phyloP scores from a whole-genome alignment of 1,140 invertebrate species.

The Odontomachus brunneus region DNA sequence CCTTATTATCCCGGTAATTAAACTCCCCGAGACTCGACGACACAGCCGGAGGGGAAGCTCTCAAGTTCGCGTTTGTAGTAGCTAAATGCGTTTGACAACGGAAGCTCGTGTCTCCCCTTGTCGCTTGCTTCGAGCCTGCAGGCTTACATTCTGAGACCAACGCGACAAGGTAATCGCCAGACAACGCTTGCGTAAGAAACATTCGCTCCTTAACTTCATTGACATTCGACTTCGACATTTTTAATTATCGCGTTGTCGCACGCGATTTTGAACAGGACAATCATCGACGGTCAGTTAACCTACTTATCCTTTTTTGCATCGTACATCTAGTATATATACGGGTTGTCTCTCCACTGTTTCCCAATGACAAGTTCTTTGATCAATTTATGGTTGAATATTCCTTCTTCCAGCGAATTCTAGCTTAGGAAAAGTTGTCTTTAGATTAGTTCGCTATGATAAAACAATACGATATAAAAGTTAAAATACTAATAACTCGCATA shows the following conservation, averaged over 20 bases:
- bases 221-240: not conserved
- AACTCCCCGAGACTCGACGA: constrained; percentile 81
- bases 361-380: too few relatives aligned
- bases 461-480: too few relatives aligned
- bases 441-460: too few relatives aligned
- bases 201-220: constrained; percentile 42
- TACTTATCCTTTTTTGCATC: too few relatives aligned
- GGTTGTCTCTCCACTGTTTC: too few relatives aligned
- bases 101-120: constrained; percentile 81
- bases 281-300: too few relatives aligned
- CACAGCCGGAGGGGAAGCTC: constrained; percentile 77
- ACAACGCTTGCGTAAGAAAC: constrained; percentile 34
- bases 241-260: not conserved
- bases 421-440: too few relatives aligned
- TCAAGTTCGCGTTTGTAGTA: constrained; percentile 84
- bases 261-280: too few relatives aligned
- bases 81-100: constrained; percentile 86
- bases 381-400: too few relatives aligned
- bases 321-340: too few relatives aligned
- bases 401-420: too few relatives aligned
- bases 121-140: constrained; percentile 73
- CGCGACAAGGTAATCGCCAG: constrained; percentile 60
- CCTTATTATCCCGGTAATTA: constrained; percentile 82
- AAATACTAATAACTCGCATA: too few relatives aligned
- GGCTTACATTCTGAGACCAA: constrained; percentile 62